A percentile compares a stretch with the other conserved stretches of the same genome.
phyloP scores from a whole-genome alignment of 2,888 invertebrate species.

The Artemia sinica region DNA sequence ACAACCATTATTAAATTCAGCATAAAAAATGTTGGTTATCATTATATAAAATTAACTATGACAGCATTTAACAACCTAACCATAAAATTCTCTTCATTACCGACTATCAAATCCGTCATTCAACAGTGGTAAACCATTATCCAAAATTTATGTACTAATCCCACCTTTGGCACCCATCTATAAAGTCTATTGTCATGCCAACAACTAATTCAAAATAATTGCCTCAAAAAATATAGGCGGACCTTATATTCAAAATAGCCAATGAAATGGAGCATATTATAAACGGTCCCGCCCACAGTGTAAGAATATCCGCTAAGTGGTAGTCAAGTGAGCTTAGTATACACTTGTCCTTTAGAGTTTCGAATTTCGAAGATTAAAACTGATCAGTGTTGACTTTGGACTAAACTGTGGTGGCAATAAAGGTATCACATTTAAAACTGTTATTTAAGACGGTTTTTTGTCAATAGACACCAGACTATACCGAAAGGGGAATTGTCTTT shows the following conservation, averaged over 20 bases:
- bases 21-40: no score
- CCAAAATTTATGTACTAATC: slow-evolving; percentile 10
- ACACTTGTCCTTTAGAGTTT: slow-evolving; percentile 14
- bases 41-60: no score
- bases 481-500: no score
- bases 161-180: slow-evolving; percentile 12
- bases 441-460: slow-evolving; percentile 4
- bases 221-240: background rate
- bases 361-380: slow-evolving; percentile 14
- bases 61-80: no score
- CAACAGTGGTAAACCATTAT: background rate
- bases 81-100: no score
- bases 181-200: slow-evolving; percentile 1
- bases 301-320: slow-evolving; percentile 13
- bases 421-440: slow-evolving; percentile 8
- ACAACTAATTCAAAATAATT: slow-evolving; percentile 8
- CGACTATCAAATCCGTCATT: no score
- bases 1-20: no score
- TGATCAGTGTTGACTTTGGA: slow-evolving; percentile 14
- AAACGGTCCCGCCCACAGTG: background rate
- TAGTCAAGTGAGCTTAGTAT: slow-evolving; percentile 14
- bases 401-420: slow-evolving; percentile 8
- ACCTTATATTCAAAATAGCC: background rate
- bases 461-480: background rate
- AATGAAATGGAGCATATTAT: background rate